Conservation (phyloP, 2,113 vertebrate species). For the Amphilophus citrinellus region DNA sequence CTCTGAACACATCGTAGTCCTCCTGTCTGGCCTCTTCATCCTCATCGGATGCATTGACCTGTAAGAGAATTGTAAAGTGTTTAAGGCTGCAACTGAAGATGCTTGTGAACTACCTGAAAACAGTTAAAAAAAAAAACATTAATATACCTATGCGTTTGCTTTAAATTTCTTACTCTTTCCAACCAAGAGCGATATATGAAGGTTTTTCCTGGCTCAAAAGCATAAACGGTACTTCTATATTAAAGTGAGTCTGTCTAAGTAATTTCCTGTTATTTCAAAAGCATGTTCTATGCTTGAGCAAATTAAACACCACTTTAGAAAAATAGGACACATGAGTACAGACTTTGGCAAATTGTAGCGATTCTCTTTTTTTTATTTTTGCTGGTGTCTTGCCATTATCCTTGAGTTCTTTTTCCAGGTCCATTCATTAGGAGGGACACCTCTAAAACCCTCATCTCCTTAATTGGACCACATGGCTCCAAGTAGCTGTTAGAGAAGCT, state of each 20-base stretch:
- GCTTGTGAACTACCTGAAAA: background rate
- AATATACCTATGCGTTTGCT: background rate
- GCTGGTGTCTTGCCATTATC: background rate
- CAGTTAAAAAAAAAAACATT: background rate
- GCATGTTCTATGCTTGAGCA: background rate
- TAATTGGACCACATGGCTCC: background rate
- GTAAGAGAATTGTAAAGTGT: slow-evolving; percentile 9
- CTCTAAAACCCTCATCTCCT: background rate
- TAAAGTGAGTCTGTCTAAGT: too few relatives aligned
- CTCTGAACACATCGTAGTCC: slow-evolving; percentile 80
- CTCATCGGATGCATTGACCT: slow-evolving; percentile 78
- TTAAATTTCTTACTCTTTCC: background rate
- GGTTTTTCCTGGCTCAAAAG: background rate
- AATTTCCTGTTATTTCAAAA: background rate
- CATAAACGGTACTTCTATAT: too few relatives aligned
- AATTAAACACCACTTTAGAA: slow-evolving; percentile 7
- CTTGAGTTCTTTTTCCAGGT: background rate
- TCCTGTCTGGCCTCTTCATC: slow-evolving; percentile 72
- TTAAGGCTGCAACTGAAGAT: background rate
- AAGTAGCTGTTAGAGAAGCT: background rate
- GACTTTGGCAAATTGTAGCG: background rate
- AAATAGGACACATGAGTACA: background rate
- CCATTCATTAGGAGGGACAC: background rate
- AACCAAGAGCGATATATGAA: background rate
- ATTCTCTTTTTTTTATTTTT: background rate